Evolutionary conservation across 2,888 invertebrate species (phyloP).

Genomic region (Leptopilina myrica): DNA sequence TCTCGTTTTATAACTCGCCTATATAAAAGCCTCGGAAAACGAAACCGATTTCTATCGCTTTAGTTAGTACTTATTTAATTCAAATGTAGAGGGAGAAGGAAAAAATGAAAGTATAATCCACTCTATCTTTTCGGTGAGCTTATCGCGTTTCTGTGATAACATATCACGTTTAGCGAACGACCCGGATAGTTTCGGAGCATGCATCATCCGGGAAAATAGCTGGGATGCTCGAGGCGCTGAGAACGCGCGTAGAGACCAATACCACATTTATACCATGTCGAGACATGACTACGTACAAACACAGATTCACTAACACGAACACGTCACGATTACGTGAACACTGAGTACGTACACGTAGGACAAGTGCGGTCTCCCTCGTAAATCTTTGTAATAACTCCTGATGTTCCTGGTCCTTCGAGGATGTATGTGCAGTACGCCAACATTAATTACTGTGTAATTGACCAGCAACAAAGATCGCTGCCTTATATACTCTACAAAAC

Average conservation of each 20-base stretch:
- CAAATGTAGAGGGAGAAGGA: background rate
- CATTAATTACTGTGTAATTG: slow-evolving; percentile 70
- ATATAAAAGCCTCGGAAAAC: background rate
- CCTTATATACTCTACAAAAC: background rate
- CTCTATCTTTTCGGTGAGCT: slow-evolving; percentile 44
- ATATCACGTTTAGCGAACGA: slow-evolving; percentile 62
- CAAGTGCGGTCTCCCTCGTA: slow-evolving; percentile 53
- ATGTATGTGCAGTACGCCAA: slow-evolving; percentile 59
- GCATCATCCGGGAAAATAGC: slow-evolving; percentile 69
- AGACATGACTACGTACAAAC: slow-evolving; percentile 42
- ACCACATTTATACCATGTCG: slow-evolving; percentile 40
- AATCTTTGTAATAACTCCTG: slow-evolving; percentile 69
- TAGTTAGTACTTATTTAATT: slow-evolving; percentile 1
- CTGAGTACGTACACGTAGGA: slow-evolving; percentile 40
- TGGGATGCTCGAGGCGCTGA: slow-evolving; percentile 65
- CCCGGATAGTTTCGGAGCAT: slow-evolving; percentile 57
- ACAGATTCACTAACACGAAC: slow-evolving; percentile 41
- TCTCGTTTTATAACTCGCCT: too few species aligned
- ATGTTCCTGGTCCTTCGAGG: slow-evolving; percentile 57
- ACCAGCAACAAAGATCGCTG: slow-evolving; percentile 42
- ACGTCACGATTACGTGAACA: slow-evolving; percentile 50
- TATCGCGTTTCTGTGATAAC: slow-evolving; percentile 59
- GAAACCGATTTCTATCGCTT: background rate
- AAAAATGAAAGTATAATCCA: slow-evolving; percentile 3
- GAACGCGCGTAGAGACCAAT: slow-evolving; percentile 48